Base-by-base conservation (phyloP, 1,140 invertebrate genomes). In the Aphaenogaster floridana region DNA sequence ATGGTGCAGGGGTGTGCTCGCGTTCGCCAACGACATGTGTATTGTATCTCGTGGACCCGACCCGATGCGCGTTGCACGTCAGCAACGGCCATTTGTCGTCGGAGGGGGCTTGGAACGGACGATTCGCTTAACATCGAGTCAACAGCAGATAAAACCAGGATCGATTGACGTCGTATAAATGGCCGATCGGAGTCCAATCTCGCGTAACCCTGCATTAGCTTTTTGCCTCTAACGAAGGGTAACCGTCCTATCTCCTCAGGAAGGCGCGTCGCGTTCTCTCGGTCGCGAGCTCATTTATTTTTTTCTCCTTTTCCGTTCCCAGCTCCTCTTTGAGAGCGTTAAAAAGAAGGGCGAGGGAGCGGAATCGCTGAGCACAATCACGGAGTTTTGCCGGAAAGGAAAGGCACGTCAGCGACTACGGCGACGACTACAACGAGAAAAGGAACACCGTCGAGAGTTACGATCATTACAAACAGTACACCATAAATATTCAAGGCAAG, bases 81-180 rank as follows among this genome's bases (percentile, higher is more conserved):
- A 88, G 81, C 83, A 21, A 77, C 68, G 54, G 71, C 87, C 89
- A 90, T 91, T 91, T 91, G 72, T 91, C 90, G 86, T 86, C 79
- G 57, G 66, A 64, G 42, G 59, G 79, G 59, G 74, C 48, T 86
- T 88, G 76, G 81, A 87, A 85, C 78, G 79, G 80, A 59, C 88
- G 80, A 91, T 89, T 91, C 90, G 88, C 88, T 91, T 89, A 91
- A 89, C 90, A 91, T 91, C 85, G 90, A 91, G 90, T 91, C 90
- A 91, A 91, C 90, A 89, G 64, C 88, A 91, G 88, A 91, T 91
- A 91, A 89, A 91, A 89, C 84, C 86, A 83, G 90, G 79, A 91
- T 91, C 90, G 88, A 91, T 91, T 87, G 80, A 34, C 64, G 57
- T 71, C 52, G 74, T 77, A 69, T 89, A 88, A 84, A 91, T 89